Conservation (phyloP, 1,140 invertebrate species). For the Drosophila grimshawi region DNA sequence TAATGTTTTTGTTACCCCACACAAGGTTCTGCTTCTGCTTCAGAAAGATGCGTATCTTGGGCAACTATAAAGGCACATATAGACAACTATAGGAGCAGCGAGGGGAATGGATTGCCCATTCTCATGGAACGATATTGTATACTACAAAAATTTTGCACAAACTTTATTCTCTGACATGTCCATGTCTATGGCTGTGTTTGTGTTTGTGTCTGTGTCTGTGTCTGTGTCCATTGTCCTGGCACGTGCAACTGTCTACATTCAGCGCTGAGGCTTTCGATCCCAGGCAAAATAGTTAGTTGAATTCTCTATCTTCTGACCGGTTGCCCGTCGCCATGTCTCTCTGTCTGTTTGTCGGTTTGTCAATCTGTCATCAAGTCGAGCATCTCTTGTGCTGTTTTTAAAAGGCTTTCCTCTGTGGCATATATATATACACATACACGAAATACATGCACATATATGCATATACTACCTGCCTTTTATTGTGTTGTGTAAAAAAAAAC, state of each 20-base stretch:
- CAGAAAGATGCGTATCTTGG: slow-evolving; percentile 36
- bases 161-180: slow-evolving; percentile 35
- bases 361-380: slow-evolving; percentile 51
- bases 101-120: slow-evolving; percentile 29
- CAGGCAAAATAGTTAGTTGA: slow-evolving; percentile 60
- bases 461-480: slow-evolving; percentile 32
- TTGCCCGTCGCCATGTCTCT: slow-evolving; percentile 22
- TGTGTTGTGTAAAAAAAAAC: slow-evolving; percentile 1
- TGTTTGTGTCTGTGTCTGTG: slow-evolving; percentile 11
- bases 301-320: neutral
- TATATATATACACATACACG: slow-evolving; percentile 26
- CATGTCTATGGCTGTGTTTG: slow-evolving; percentile 16
- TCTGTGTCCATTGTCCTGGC: slow-evolving; percentile 42
- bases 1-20: slow-evolving; percentile 35
- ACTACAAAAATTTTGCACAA: slow-evolving; percentile 39
- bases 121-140: slow-evolving; percentile 2
- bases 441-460: neutral
- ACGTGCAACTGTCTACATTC: slow-evolving; percentile 52
- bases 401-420: slow-evolving; percentile 60
- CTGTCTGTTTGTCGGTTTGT: slow-evolving; percentile 48
- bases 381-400: slow-evolving; percentile 61
- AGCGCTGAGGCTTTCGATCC: slow-evolving; percentile 20
- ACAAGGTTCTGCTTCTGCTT: neutral
- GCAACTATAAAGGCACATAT: slow-evolving; percentile 33
- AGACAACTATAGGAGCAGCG: neutral